Evolutionary conservation across 2,888 invertebrate species (phyloP).

Genomic region (Tribolium freemani): DNA sequence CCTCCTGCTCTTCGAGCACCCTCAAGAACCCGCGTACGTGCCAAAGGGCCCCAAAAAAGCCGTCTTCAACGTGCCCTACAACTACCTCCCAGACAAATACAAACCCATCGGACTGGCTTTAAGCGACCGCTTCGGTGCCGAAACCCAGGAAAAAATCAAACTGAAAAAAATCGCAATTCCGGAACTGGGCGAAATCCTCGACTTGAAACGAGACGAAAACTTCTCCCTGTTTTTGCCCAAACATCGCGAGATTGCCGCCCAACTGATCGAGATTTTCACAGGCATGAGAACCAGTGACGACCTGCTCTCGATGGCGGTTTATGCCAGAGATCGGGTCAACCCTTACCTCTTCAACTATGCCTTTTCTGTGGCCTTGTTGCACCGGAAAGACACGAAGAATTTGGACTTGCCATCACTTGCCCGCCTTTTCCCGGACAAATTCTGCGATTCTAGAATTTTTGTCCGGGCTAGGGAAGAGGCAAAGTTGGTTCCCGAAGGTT

Average conservation of each 20-base stretch:
- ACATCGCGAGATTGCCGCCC: constrained; percentile 80
- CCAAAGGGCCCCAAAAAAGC: constrained; percentile 77
- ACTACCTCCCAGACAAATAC: constrained; percentile 73
- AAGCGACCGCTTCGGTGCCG: constrained; percentile 74
- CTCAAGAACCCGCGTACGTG: constrained; percentile 82
- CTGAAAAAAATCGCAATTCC: constrained; percentile 72
- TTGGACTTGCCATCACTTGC: constrained; percentile 80
- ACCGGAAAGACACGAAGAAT: constrained; percentile 79
- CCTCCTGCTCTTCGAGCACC: constrained; percentile 79
- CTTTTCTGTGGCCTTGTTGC: constrained; percentile 81
- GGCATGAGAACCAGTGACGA: constrained; percentile 80
- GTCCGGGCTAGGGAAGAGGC: constrained; percentile 79
- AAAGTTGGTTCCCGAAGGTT: constrained; percentile 73
- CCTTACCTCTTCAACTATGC: constrained; percentile 86
- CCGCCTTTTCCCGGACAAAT: constrained; percentile 87
- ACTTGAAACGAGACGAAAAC: constrained; percentile 73
- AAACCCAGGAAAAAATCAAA: constrained; percentile 71
- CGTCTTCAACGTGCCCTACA: constrained; percentile 74
- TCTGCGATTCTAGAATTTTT: constrained; percentile 82
- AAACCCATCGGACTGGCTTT: constrained; percentile 73
- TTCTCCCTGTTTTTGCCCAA: constrained; percentile 84
- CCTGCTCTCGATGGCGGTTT: constrained; percentile 78
- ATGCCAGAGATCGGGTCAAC: constrained; percentile 81
- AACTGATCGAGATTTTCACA: constrained; percentile 76
- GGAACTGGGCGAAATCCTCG: constrained; percentile 71